Evolutionary conservation across 2,888 invertebrate genomes (phyloP), one percentile per base, ranked within the genome.

Genomic region (Clivina fossor): DNA sequence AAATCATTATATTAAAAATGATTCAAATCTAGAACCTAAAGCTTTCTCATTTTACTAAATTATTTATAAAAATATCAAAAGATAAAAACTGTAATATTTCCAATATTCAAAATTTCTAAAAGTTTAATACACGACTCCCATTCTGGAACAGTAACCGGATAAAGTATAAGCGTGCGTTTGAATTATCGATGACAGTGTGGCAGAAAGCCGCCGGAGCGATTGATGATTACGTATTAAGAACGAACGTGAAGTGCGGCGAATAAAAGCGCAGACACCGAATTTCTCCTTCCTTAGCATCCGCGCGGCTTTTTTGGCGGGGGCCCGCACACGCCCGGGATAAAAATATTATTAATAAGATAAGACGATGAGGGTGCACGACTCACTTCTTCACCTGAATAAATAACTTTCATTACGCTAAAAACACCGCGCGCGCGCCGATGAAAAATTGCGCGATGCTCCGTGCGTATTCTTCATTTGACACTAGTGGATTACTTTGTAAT

Each of bases 301-400:
- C 26, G 5, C 5, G 26, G 26, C 9, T 24, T 24, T 24, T 33
- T 33, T 11, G 22, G 41, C 3, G 33, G n/a, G n/a, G n/a, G n/a
- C n/a, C n/a, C n/a, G n/a, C n/a, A n/a, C n/a, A n/a, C n/a, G n/a
- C n/a, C n/a, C n/a, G n/a, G n/a, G 33, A 49, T 49, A 40, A 40
- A 49, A 49, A 49, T 49, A 49, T 38, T 49, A 49, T 49, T 49
- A 49, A 49, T 49, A 49, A 49, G 49, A 49, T 49, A 40, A 33
- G 33, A 33, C 47, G 47, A n/a, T n/a, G 49, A 26, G 49, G 33
- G 16, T 5, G 30, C 30, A n/a, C 28, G 40, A 38, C 38, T 49
- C 40, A 49, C 49, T 49, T n/a, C n/a, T 40, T 49, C 40, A 49
- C 49, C 49, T 49, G 49, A 49, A 49, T 49, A 49, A 49, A 49